phyloP scores from a whole-genome alignment of 1,140 invertebrate species.

The Caenorhabditis brenneri region DNA sequence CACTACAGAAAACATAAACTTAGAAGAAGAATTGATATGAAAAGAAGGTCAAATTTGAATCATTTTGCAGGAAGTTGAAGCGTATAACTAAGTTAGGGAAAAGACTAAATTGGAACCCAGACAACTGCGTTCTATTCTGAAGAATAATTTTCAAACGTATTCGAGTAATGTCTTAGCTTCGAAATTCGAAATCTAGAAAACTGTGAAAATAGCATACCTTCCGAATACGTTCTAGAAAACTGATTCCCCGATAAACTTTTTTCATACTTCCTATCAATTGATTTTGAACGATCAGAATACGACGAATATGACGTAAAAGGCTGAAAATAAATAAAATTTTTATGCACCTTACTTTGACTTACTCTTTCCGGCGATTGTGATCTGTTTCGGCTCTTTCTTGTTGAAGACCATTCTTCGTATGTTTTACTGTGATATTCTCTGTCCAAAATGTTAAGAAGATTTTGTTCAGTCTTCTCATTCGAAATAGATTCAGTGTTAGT shows the following conservation, averaged over 20 bases:
- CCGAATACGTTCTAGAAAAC: slow-evolving; percentile 3
- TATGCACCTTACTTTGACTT: background rate
- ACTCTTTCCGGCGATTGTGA: slow-evolving; percentile 7
- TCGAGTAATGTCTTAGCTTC: too few relatives aligned
- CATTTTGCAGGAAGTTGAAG: too few relatives aligned
- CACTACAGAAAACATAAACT: too few relatives aligned
- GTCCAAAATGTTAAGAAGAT: background rate
- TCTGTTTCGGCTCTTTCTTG: background rate
- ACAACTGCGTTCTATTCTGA: too few relatives aligned
- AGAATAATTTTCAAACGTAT: too few relatives aligned
- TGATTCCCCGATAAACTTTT: background rate
- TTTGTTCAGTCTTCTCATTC: background rate
- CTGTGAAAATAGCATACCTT: background rate
- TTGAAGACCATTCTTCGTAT: background rate
- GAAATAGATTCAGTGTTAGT: too few relatives aligned
- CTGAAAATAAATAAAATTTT: background rate
- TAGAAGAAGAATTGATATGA: too few relatives aligned
- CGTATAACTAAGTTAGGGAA: too few relatives aligned
- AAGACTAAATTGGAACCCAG: too few relatives aligned
- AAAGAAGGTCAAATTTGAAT: too few relatives aligned
- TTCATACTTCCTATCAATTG: background rate
- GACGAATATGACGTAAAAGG: background rate
- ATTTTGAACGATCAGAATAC: background rate
- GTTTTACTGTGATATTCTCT: slow-evolving; percentile 13
- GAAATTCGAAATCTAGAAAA: too few relatives aligned